phyloP scores from a whole-genome alignment of 2,113 vertebrate genomes.

The Dipodomys ordii region DNA sequence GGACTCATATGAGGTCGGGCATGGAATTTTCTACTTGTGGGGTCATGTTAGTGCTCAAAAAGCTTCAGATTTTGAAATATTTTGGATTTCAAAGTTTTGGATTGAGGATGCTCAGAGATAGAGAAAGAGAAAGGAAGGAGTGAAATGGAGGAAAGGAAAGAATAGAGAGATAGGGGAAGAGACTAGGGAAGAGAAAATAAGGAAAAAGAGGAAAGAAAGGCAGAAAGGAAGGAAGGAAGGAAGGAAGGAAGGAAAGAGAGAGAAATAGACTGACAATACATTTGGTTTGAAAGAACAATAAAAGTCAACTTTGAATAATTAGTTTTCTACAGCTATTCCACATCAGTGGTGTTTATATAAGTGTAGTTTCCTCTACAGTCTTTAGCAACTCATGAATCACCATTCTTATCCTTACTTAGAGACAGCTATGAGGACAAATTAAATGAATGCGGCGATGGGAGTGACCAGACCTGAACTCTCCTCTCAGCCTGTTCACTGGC shows the following conservation, averaged over 20 bases:
- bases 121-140: not conserved
- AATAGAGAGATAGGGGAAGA: too few relatives aligned
- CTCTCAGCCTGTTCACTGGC: not conserved
- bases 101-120: not conserved
- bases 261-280: not conserved
- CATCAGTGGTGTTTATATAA: slow-evolving; percentile 72
- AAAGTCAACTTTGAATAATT: slow-evolving; percentile 72
- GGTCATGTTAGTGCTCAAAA: not conserved
- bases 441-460: slow-evolving; percentile 6
- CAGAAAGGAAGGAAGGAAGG: not conserved
- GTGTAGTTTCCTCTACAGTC: slow-evolving; percentile 63
- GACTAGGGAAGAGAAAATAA: too few relatives aligned
- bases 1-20: too few relatives aligned
- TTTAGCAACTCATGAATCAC: slow-evolving; percentile 77
- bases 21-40: too few relatives aligned
- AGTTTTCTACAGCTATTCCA: slow-evolving; percentile 55
- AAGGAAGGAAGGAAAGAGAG: not conserved
- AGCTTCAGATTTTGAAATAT: not conserved
- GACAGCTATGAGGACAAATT: slow-evolving; percentile 60
- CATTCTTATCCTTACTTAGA: slow-evolving; percentile 61
- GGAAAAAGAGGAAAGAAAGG: too few relatives aligned
- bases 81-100: not conserved
- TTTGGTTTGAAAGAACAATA: slow-evolving; percentile 64
- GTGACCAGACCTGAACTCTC: slow-evolving; percentile 35
- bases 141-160: too few relatives aligned